A percentile compares a stretch with the other conserved stretches of the same genome.
Conservation (phyloP, 1,140 invertebrate species). For the Drosophila bocqueti region DNA sequence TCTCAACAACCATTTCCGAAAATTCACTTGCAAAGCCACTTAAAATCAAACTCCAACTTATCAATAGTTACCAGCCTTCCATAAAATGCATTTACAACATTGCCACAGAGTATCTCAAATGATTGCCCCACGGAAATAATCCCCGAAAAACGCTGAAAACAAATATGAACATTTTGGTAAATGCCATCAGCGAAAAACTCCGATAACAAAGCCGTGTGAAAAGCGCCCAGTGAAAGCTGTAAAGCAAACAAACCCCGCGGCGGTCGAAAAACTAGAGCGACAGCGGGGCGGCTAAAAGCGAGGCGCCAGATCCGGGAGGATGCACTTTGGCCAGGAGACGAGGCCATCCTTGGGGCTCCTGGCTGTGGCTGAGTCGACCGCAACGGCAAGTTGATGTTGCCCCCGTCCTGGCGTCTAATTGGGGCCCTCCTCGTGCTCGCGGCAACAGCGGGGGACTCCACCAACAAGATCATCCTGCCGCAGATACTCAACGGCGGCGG, state of each 20-base stretch:
- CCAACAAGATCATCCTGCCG: conserved; percentile 80
- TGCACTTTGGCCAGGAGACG: conserved; percentile 69
- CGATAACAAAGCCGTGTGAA: conserved; percentile 26
- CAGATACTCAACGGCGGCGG: conserved; percentile 67
- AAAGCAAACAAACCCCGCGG: conserved; percentile 43
- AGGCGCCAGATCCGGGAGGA: conserved; percentile 43
- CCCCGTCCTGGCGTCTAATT: conserved; percentile 80
- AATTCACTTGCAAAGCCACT: neutral
- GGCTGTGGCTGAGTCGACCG: conserved; percentile 48
- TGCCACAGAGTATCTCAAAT: conserved; percentile 1
- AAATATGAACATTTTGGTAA: conserved; percentile 20
- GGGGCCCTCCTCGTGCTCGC: conserved; percentile 84
- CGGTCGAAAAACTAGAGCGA: conserved; percentile 19
- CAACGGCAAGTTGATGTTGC: conserved; percentile 84
- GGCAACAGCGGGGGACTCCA: conserved; percentile 84
- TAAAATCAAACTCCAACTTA: conserved; percentile 2
- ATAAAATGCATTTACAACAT: conserved; percentile 11
- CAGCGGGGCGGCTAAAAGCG: conserved; percentile 25
- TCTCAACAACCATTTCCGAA: neutral
- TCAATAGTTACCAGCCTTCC: conserved; percentile 8
- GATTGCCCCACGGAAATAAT: conserved; percentile 10
- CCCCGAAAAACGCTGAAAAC: neutral
- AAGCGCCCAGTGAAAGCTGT: conserved; percentile 26
- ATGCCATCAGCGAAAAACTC: conserved; percentile 20
- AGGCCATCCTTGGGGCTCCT: conserved; percentile 62